These are phyloP conservation scores for Pseudomugil tenellus DNA, from an alignment of 2,797 vertebrate genomes.

Conservation along the genomic window DNA sequence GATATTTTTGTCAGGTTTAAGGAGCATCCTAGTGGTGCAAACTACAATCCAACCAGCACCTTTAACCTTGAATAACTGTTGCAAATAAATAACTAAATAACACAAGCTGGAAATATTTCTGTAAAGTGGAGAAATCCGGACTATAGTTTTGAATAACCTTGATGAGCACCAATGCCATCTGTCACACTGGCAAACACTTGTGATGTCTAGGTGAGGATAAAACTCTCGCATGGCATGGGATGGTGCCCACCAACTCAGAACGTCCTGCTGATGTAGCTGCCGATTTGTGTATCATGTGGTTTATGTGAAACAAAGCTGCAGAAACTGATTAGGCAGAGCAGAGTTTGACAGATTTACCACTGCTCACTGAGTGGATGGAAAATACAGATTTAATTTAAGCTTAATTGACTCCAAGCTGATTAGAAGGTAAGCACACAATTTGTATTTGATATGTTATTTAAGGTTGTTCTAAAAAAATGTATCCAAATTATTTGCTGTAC, in stretches of 20 bases:
- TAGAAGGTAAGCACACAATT: too few species aligned
- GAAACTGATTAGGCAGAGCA: slow-evolving; percentile 43
- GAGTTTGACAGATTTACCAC: slow-evolving; percentile 4
- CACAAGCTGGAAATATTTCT: too few species aligned
- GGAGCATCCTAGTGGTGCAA: too few species aligned
- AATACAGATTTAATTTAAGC: not conserved
- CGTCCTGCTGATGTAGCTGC: slow-evolving; percentile 44
- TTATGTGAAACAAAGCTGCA: slow-evolving; percentile 32
- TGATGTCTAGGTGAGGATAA: slow-evolving; percentile 49
- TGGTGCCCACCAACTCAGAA: slow-evolving; percentile 32
- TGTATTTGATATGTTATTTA: too few species aligned
- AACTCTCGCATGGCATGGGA: slow-evolving; percentile 20
- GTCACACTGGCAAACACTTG: slow-evolving; percentile 55
- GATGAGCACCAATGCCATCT: slow-evolving; percentile 49
- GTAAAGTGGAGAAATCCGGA: not conserved
- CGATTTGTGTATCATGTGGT: slow-evolving; percentile 20
- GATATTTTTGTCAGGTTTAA: too few species aligned
- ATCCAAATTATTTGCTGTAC: too few species aligned
- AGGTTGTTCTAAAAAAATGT: too few species aligned
- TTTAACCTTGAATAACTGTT: too few species aligned
- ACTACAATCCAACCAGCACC: too few species aligned
- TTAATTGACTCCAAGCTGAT: not conserved
- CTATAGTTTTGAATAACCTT: slow-evolving; percentile 41
- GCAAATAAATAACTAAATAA: too few species aligned
- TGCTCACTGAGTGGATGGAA: not conserved